Base-by-base conservation (phyloP, 2,888 invertebrate species). In the Autographa pulchrina region DNA sequence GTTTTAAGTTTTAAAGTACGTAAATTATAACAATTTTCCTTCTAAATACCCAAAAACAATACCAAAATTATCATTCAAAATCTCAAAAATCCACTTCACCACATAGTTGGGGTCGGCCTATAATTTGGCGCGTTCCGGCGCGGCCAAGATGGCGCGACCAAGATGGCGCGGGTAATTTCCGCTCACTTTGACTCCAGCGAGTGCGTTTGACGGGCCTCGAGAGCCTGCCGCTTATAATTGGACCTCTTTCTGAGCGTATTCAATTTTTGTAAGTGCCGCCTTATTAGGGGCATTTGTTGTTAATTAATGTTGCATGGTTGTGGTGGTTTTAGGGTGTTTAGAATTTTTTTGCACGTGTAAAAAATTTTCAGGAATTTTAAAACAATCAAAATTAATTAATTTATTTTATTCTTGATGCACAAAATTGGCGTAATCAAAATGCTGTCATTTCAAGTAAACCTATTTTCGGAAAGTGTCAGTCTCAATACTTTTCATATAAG, bases 81-180 rank as follows among this genome's bases (percentile, higher is more conserved):
- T 38, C 20, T 14, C 72, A 71, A 75, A 69, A 74, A 81, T 66
- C 56, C 70, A 75, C 73, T 72, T 62, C 75, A 77, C 79, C 74
- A 78, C 77, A 78, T 68, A 61, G 52, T 61, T 68, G 58, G 66
- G 70, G 71, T 70, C 72, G 76, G 74, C 69, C 54, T 63, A 89
- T 90, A 90, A 91, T 91, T 91, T 88, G 88, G 88, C 79, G 84
- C 85, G 86, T 90, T 91, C 91, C 92, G 92, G 91, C 85, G 81
- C 89, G n/a, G n/a, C n/a, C n/a, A 25, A 25, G 25, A 25, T 25
- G 25, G 25, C 25, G 25, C 86, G 88, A 75, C 65, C 86, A 88
- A 89, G 89, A 88, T 88, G 90, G 90, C 89, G 89, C 82, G 83
- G 82, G 91, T 90, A 92, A 92, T 92, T 92, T 92, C 93, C 91